These are phyloP conservation scores for Gallinago media DNA, from an alignment of 2,113 vertebrate genomes.

Conservation along the genomic window DNA sequence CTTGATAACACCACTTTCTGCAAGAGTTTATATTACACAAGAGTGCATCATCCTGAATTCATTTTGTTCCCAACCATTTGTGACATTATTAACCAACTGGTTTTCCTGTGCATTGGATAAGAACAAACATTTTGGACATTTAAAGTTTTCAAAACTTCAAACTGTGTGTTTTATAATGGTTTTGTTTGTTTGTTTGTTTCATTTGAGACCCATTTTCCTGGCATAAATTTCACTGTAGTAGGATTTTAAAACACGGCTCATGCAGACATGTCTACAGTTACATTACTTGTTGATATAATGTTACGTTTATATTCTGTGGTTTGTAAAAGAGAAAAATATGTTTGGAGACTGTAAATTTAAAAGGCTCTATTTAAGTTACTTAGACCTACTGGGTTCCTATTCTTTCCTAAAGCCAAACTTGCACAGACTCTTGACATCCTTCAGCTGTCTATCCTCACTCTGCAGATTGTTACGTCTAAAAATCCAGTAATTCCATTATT, in stretches of 20 bases:
- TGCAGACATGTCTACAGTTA: not conserved
- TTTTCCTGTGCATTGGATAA: not conserved
- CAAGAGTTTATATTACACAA: not conserved
- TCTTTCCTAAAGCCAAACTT: not conserved
- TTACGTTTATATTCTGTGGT: not conserved
- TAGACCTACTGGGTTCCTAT: not conserved
- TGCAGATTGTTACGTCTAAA: not conserved
- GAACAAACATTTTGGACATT: not conserved
- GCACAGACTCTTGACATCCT: not conserved
- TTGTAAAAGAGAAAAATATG: not conserved
- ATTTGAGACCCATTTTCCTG: not conserved
- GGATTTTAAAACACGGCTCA: not conserved
- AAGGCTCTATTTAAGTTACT: not conserved
- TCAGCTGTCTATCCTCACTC: not conserved
- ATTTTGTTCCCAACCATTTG: conserved; percentile 2
- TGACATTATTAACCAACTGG: conserved; percentile 35
- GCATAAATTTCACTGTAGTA: not conserved
- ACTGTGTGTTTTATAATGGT: not conserved
- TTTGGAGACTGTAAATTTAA: not conserved
- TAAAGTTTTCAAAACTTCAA: conserved; percentile 14
- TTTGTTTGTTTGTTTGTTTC: not conserved
- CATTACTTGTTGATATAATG: not conserved
- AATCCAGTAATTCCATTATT: not conserved
- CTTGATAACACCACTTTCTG: not conserved
- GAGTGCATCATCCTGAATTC: not conserved